A percentile compares a stretch with the other conserved stretches of the same genome.
These are phyloP conservation scores for Drosophila lutescens DNA, from an alignment of 2,888 invertebrate genomes.

Conservation along the genomic window DNA sequence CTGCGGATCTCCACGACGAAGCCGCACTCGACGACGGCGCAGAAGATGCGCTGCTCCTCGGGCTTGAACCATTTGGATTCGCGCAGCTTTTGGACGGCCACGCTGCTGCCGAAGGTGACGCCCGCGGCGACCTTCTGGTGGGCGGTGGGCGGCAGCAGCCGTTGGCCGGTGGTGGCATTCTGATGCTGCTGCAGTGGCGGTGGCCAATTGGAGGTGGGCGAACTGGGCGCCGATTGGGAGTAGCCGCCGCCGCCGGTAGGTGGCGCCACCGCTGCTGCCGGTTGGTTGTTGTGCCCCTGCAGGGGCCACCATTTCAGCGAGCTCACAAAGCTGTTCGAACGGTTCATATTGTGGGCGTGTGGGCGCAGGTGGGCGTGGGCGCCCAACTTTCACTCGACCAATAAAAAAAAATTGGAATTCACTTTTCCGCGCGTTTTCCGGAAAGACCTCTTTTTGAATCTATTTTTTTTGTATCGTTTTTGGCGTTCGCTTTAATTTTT, in stretches of 20 bases:
- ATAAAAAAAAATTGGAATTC: conserved; percentile 28
- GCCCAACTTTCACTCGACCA: conserved; percentile 42
- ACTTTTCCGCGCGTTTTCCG: conserved; percentile 49
- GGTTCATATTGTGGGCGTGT: conserved; percentile 79
- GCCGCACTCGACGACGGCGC: conserved; percentile 89
- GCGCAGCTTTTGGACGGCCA: conserved; percentile 89
- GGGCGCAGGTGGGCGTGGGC: conserved; percentile 11
- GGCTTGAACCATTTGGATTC: conserved; percentile 91
- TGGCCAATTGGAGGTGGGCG: conserved; percentile 70
- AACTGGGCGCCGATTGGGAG: conserved; percentile 72
- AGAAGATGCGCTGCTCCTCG: conserved; percentile 89
- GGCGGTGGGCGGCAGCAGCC: conserved; percentile 13
- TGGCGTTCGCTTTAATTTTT: neutral
- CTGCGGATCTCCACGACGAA: conserved; percentile 88
- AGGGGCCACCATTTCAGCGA: conserved; percentile 84
- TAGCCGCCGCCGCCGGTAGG: conserved; percentile 48
- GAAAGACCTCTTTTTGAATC: conserved; percentile 1
- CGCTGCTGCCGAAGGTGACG: conserved; percentile 84
- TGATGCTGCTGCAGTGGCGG: conserved; percentile 55
- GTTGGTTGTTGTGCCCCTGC: conserved; percentile 77
- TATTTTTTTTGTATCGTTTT: neutral
- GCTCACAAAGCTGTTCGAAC: conserved; percentile 84
- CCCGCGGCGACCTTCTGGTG: conserved; percentile 41
- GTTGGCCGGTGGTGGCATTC: conserved; percentile 14
- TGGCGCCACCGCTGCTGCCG: conserved; percentile 37